phyloP scores from a whole-genome alignment of 2,797 vertebrate genomes.

The Nothura maculosa region DNA sequence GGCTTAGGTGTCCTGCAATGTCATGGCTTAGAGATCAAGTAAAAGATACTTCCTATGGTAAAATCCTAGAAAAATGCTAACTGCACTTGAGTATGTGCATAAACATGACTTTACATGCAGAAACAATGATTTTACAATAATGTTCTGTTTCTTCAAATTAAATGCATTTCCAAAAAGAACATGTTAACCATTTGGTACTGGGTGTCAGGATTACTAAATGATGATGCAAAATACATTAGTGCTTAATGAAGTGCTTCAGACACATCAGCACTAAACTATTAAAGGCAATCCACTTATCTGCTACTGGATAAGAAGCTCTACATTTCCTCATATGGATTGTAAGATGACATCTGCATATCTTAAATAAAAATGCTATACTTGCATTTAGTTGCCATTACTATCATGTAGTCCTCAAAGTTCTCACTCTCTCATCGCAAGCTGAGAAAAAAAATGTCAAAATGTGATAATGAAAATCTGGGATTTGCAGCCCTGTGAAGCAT shows the following conservation, averaged over 20 bases:
- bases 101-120: not conserved
- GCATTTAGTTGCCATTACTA: slow-evolving; percentile 21
- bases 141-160: not conserved
- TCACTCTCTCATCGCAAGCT: slow-evolving; percentile 49
- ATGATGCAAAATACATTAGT: slow-evolving; percentile 37
- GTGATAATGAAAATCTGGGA: slow-evolving; percentile 49
- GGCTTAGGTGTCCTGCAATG: not conserved
- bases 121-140: slow-evolving; percentile 8
- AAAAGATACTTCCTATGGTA: not conserved
- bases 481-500: slow-evolving; percentile 41
- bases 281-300: slow-evolving; percentile 32
- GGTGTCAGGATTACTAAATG: slow-evolving; percentile 18
- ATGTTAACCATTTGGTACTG: slow-evolving; percentile 23
- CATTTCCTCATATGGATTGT: not conserved
- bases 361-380: not conserved
- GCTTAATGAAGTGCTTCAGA: slow-evolving; percentile 51
- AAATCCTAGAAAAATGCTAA: not conserved
- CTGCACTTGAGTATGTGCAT: not conserved
- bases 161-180: slow-evolving; percentile 1
- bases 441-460: slow-evolving; percentile 51
- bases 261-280: slow-evolving; percentile 40
- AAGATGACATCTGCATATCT: not conserved
- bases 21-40: not conserved
- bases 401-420: slow-evolving; percentile 39
- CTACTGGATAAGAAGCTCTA: slow-evolving; percentile 18